These are phyloP conservation scores for Ceratothoa steindachneri DNA, from an alignment of 2,888 invertebrate genomes.

Conservation along the genomic window DNA sequence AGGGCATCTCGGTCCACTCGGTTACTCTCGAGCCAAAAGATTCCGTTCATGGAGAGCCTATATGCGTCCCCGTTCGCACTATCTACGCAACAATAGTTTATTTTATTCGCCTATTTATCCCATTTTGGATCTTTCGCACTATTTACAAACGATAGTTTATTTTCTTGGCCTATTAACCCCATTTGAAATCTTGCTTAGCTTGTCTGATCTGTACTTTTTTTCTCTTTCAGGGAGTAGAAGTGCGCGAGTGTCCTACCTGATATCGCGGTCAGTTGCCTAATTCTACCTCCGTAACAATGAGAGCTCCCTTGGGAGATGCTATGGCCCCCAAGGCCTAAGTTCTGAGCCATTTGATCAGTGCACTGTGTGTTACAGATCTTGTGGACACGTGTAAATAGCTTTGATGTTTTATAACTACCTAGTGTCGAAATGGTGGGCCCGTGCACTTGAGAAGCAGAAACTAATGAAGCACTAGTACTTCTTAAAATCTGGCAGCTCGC, in stretches of 20 bases:
- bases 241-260: neutral
- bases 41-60: no score
- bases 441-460: neutral
- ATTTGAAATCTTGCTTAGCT: no score
- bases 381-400: slow-evolving; percentile 1
- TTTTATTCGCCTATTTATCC: no score
- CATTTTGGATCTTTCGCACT: no score
- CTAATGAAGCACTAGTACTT: neutral
- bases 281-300: neutral
- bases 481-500: neutral
- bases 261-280: slow-evolving; percentile 6
- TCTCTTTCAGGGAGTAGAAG: neutral
- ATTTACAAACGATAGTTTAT: no score
- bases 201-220: no score
- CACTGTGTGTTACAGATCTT: slow-evolving; percentile 12
- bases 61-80: no score
- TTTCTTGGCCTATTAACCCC: no score
- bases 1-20: no score
- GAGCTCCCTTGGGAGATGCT: neutral
- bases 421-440: neutral
- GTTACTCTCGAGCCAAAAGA: no score
- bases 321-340: neutral
- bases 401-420: neutral
- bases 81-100: no score
- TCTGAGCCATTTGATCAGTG: slow-evolving; percentile 10